Base-by-base conservation (phyloP, 2,797 vertebrate genomes). In the Karalla daura region DNA sequence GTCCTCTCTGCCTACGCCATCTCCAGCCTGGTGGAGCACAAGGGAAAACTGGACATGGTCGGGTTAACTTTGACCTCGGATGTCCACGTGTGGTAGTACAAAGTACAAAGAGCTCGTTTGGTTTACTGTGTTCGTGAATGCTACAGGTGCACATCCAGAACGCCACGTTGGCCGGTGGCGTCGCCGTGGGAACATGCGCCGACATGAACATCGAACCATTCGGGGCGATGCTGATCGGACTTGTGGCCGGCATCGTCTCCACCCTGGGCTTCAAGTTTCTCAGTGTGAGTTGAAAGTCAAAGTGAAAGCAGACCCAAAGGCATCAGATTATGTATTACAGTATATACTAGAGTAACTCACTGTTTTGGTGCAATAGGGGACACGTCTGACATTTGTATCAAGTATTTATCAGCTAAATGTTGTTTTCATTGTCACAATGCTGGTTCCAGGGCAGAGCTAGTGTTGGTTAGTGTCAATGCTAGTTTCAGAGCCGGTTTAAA, bases 71-170 rank as follows among this genome's bases (percentile, higher is more conserved):
- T 40, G n/a, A n/a, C 15, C 11, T 46, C 15, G n/a, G 24, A 36
- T 5, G 49, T 28, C 41, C n/a, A 59, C 8, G 47, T n/a, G 41
- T 7, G 10, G 18, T 14, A 18, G 7, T n/a, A 24, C 3, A 4
- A 28, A 45, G 7, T 18, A 24, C 1, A n/a, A 36, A 25, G 13
- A 37, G 5, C 2, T 0, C 17, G 18, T 36, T 17, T 5, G 11
- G 21, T n/a, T 3, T 7, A 10, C 5, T 5, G 6, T n/a, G 40
- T 27, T 56, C 70, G 3, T 52, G 12, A 63, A 33, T 3, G 54
- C 23, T 30, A 14, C 70, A 99, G 98, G 96, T 96, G 46, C 98
- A 98, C 82, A 96, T 99, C 80, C 98, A 99, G 88, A 99, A 99
- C 2, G 98, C 98, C 32, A 98, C 97, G 2, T 85, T 99, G 63